Base-by-base conservation (phyloP, 1,140 invertebrate species). In the Ylistrum balloti region DNA sequence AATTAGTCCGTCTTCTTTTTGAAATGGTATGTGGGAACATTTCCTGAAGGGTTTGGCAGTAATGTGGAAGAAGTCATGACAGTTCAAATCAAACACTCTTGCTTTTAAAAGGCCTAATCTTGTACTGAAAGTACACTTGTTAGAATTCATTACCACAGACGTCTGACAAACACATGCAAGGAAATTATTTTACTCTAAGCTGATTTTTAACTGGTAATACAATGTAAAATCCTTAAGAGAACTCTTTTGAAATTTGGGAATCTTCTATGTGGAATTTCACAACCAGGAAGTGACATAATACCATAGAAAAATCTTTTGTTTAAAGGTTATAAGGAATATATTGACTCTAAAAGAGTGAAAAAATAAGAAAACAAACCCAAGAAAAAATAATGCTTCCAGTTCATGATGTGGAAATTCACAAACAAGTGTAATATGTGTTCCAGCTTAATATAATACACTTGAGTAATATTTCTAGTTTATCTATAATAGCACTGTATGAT, bases 1-100 rank as follows among this genome's bases (percentile, higher is more conserved):
- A 99, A 97, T 97, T 99, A 92, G 99, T 99, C 91, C 97, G 99
- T 87, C 97, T 99, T 45, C 97, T 99, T 0, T 99, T 99, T 97
- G 99, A 99, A 97, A 99, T 99, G 99, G 98, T 98, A 96, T 96
- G 96, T 91, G 87, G 86, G 38, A 86, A 88, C 74, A 86, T 74
- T 74, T 74, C 22, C 28, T 28, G 56, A 28, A 28, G 56, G 28
- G 56, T 28, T 88, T 10, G 48, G 33, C 9, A 48, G 33, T 28
- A 22, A 20, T n/a, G 32, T 48, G 20, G n/a, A 45, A 88, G 33
- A 74, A 74, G 56, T 33, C 41, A 28, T 33, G 15, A 33, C 3
- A n/a, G n/a, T 48, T 45, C 9, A 88, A 38, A 22, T 88, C 32
- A 22, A 35, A 88, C 11, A 32, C 35, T 17, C 5, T 88, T 28